phyloP scores from a whole-genome alignment of 1,140 invertebrate species.

The Campoletis sonorensis region DNA sequence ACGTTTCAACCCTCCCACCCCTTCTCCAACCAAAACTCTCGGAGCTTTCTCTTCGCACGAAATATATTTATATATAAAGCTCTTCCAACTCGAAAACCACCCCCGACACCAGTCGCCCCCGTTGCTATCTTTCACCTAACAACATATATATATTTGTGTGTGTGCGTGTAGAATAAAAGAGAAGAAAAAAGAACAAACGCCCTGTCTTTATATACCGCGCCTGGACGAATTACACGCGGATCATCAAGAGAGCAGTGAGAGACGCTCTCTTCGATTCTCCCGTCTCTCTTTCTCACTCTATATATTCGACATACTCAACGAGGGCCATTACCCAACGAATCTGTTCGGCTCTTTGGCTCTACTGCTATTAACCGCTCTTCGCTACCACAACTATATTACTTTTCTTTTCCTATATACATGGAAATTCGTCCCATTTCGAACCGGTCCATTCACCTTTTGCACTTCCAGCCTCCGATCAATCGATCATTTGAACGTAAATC shows the following conservation, averaged over 20 bases:
- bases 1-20: constrained; percentile 63
- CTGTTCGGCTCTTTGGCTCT: constrained; percentile 21
- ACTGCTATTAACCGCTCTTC: constrained; percentile 20
- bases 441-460: neutral
- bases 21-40: constrained; percentile 23
- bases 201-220: constrained; percentile 33
- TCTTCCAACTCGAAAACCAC: constrained; percentile 30
- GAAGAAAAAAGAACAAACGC: neutral
- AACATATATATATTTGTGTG: constrained; percentile 41
- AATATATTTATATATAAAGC: constrained; percentile 13
- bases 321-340: constrained; percentile 57
- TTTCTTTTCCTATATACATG: constrained; percentile 16
- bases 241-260: constrained; percentile 55
- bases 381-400: constrained; percentile 34
- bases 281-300: constrained; percentile 54
- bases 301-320: constrained; percentile 71
- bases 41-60: neutral
- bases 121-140: constrained; percentile 56
- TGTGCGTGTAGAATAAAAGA: neutral
- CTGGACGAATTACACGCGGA: constrained; percentile 73
- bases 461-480: too few species aligned
- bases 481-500: too few species aligned
- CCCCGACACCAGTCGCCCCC: constrained; percentile 49
- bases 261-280: constrained; percentile 60
- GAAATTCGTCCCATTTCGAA: neutral